Percentiles rank a stretch among this genome's conserved stretches.
Evolutionary conservation across 2,888 invertebrate species (phyloP).

Genomic region (Eupithecia dodoneata): DNA sequence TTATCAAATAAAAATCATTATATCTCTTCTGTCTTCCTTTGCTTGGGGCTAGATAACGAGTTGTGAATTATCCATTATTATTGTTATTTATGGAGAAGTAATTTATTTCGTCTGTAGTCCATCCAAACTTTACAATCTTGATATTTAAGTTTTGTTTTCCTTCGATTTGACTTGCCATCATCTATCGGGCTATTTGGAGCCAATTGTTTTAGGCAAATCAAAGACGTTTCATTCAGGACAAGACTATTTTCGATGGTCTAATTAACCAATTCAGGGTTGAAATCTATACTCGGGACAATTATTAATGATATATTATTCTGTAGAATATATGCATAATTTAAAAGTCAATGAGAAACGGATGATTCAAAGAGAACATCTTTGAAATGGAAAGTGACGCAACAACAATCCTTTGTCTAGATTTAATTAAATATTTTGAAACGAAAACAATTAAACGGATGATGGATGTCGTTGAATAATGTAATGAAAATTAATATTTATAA

Average conservation of each 20-base stretch:
- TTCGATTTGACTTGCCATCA: not conserved
- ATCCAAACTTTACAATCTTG: not conserved
- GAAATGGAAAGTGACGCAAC: constrained; percentile 36
- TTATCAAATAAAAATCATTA: too few species aligned
- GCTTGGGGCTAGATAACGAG: too few species aligned
- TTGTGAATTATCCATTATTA: too few species aligned
- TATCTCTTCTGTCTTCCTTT: too few species aligned
- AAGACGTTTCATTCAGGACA: not conserved
- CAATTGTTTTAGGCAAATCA: too few species aligned
- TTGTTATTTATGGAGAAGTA: too few species aligned
- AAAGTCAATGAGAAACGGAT: not conserved
- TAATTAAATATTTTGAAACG: constrained; percentile 42
- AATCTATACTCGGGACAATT: not conserved
- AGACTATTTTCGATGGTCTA: not conserved
- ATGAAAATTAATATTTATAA: constrained; percentile 8
- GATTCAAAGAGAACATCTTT: not conserved
- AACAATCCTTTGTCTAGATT: constrained; percentile 34
- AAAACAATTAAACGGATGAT: constrained; percentile 42
- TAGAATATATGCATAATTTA: not conserved
- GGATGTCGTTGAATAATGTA: constrained; percentile 32
- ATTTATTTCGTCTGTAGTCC: not conserved
- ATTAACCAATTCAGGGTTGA: not conserved
- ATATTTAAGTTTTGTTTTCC: not conserved
- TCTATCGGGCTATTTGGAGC: too few species aligned
- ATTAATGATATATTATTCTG: not conserved